Conservation (phyloP, 2,888 invertebrate genomes). For the Tachina grossa region DNA sequence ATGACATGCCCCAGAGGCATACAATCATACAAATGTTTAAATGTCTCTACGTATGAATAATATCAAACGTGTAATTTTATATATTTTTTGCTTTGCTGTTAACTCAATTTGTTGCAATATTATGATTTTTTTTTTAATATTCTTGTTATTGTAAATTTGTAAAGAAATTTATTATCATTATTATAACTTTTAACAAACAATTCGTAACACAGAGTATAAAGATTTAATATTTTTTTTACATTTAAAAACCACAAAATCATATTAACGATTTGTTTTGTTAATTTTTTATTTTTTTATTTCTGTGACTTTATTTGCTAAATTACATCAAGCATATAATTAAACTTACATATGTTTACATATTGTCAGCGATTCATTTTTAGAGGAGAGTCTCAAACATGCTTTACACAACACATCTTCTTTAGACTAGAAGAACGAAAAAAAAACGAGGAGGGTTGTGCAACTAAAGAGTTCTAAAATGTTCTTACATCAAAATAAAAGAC, state of each 20-base stretch:
- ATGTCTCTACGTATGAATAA: conserved; percentile 16
- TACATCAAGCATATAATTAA: conserved; percentile 68
- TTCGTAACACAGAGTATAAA: conserved; percentile 48
- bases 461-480: background rate
- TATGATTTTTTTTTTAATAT: background rate
- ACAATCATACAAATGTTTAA: conserved; percentile 38
- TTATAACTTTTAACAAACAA: conserved; percentile 63
- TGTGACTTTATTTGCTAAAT: conserved; percentile 47
- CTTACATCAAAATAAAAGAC: background rate
- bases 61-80: background rate
- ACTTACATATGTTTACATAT: conserved; percentile 62
- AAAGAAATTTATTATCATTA: conserved; percentile 64
- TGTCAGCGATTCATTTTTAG: conserved; percentile 22
- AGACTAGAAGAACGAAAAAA: background rate
- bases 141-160: conserved; percentile 23
- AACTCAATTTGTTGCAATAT: conserved; percentile 50
- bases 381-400: conserved; percentile 45
- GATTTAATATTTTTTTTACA: conserved; percentile 38
- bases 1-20: conserved; percentile 67
- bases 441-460: background rate
- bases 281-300: conserved; percentile 12
- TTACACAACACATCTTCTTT: conserved; percentile 57
- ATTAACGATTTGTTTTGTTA: conserved; percentile 61
- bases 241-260: conserved; percentile 65
- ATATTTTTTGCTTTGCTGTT: background rate